Evolutionary conservation across 2,888 invertebrate genomes (phyloP), one percentile per base, ranked within the genome.

Genomic region (Neoaliturus tenellus): DNA sequence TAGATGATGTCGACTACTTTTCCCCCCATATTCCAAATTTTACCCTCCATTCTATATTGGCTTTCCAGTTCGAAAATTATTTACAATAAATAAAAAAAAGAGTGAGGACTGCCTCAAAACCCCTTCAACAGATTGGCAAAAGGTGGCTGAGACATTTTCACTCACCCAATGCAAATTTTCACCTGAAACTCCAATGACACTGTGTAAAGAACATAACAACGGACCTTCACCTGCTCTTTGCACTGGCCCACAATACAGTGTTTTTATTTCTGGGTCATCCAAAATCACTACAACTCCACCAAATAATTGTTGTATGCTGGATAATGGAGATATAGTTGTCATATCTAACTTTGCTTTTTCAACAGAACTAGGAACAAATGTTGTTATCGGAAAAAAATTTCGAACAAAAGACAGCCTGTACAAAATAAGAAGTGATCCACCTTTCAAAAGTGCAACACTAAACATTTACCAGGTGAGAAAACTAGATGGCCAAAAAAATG

Each of bases 11-110:
- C 17, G 35, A 23, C 33, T 85, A 83, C 25, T 87, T 82, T 86
- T 87, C 88, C 8, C 25, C 55, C 28, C 83, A 87, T 48, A 87
- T 67, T 39, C 39, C 67, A 23, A 78, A 78, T 73, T 73, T 73
- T 39, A 73, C 73, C 14, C 73, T 73, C 41, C 73, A 88, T 81
- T 83, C 67, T 17, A 85, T 85, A 55, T 87, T 86, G 39, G 78
- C 85, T 8, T 88, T 88, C 83, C 83, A 85, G 39, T 88, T 87
- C 87, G 88, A 88, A 85, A 88, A 87, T 67, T 88, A 55, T 71
- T 71, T 88, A 58, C 83, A 85, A 48, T 20, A 31, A 17, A 51
- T 84, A 5, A 85, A 85, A 71, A 84, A 44, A 73, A 58, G 58
- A 28, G 69, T 85, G 25, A 67, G 84, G 31, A 83, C 81, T 58